phyloP scores from a whole-genome alignment of 2,888 invertebrate genomes.

The Galeopsomyia nigrocyanea region DNA sequence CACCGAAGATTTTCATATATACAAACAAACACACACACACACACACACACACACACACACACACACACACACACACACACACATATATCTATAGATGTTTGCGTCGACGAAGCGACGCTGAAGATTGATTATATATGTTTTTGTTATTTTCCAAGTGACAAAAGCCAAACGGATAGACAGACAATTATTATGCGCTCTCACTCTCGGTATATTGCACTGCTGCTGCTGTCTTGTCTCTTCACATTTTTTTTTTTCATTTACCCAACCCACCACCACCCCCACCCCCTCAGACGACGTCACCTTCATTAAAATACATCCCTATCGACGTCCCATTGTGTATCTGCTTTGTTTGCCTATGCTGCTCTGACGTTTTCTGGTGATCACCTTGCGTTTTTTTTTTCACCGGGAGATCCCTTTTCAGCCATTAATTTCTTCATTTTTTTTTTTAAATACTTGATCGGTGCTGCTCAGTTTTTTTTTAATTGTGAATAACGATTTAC shows the following conservation, averaged over 20 bases:
- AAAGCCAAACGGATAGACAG: constrained; percentile 69
- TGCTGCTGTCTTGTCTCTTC: constrained; percentile 15
- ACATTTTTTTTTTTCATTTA: not conserved
- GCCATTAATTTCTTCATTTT: constrained; percentile 49
- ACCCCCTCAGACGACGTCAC: no score
- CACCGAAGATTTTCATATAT: no score
- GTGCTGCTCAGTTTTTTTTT: no score
- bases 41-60: no score
- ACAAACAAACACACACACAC: no score
- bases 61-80: no score
- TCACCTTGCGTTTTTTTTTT: no score
- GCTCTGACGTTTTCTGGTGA: no score
- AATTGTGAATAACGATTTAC: not conserved
- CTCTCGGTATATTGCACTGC: not conserved
- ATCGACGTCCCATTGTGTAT: no score
- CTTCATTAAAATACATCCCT: no score
- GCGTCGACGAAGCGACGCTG: not conserved
- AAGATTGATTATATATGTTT: not conserved
- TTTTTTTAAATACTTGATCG: constrained; percentile 12
- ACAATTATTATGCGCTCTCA: constrained; percentile 52
- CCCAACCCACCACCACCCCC: no score
- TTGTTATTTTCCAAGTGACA: not conserved
- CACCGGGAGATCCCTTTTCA: not conserved
- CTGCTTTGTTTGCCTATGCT: no score
- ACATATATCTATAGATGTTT: not conserved